Evolutionary conservation across 1,140 invertebrate genomes (phyloP).

Genomic region (Triops longicaudatus): DNA sequence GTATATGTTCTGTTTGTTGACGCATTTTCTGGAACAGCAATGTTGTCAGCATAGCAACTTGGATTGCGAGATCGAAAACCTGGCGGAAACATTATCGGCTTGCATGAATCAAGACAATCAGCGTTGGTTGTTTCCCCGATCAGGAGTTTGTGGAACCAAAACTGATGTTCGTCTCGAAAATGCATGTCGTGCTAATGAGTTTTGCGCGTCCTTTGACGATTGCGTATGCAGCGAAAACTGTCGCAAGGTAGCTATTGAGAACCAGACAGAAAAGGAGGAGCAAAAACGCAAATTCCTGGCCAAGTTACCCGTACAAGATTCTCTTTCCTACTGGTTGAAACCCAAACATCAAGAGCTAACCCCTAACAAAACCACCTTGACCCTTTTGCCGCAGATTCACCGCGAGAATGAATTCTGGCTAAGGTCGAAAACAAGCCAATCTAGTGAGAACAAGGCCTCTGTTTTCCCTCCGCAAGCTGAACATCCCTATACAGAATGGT

Average conservation of each 20-base stretch:
- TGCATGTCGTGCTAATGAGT: slow-evolving; percentile 4
- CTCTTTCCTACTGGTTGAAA: slow-evolving; percentile 23
- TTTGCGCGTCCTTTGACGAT: slow-evolving; percentile 19
- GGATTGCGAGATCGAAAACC: slow-evolving; percentile 17
- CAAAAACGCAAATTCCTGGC: slow-evolving; percentile 21
- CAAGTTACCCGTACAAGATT: slow-evolving; percentile 26
- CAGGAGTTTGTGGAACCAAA: not conserved
- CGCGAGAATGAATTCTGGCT: not conserved
- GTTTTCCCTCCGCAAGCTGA: not conserved
- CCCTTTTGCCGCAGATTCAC: not conserved
- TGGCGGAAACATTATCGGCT: slow-evolving; percentile 16
- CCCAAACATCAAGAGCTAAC: not conserved
- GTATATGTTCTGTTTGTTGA: too few species aligned
- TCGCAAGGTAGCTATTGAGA: not conserved
- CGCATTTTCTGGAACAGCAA: not conserved
- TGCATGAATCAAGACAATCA: slow-evolving; percentile 18
- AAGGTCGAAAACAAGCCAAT: not conserved
- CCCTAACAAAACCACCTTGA: not conserved
- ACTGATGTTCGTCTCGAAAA: not conserved
- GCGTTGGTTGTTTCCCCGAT: slow-evolving; percentile 1
- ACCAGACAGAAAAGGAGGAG: slow-evolving; percentile 17
- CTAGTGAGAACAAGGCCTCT: not conserved
- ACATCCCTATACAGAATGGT: not conserved
- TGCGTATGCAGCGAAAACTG: slow-evolving; percentile 13
- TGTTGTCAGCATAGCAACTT: slow-evolving; percentile 17